Percentiles rank a stretch among this genome's conserved stretches.
Evolutionary conservation across 1,140 invertebrate genomes (phyloP).

Genomic region (Drosophila yakuba): DNA sequence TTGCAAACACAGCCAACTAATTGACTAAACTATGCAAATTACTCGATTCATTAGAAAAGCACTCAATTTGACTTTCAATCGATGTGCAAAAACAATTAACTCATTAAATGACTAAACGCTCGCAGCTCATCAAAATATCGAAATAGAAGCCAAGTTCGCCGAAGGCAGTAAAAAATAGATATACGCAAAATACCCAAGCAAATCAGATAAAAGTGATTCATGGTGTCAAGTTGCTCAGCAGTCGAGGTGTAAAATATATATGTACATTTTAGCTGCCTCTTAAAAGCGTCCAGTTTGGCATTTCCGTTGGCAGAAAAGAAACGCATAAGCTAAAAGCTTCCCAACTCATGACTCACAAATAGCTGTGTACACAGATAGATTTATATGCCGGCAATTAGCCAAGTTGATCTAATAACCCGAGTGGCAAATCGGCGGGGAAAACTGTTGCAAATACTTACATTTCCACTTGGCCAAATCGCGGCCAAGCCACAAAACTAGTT

Average conservation of each 20-base stretch:
- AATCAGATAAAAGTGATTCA: constrained; percentile 41
- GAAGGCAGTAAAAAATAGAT: constrained; percentile 22
- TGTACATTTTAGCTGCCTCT: constrained; percentile 21
- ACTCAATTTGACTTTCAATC: constrained; percentile 32
- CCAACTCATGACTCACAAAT: constrained; percentile 54
- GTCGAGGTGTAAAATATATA: constrained; percentile 23
- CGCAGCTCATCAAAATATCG: constrained; percentile 33
- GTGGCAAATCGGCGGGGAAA: constrained; percentile 50
- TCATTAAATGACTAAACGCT: constrained; percentile 48
- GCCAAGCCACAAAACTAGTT: constrained; percentile 67
- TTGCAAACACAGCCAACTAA: constrained; percentile 16
- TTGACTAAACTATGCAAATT: constrained; percentile 52
- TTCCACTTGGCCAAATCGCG: constrained; percentile 71
- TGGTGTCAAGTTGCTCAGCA: constrained; percentile 28
- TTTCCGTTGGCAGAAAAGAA: constrained; percentile 51
- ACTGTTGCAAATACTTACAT: constrained; percentile 61
- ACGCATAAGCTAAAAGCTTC: constrained; percentile 35
- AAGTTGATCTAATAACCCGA: constrained; percentile 45
- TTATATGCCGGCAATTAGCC: constrained; percentile 54
- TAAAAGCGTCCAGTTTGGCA: constrained; percentile 45
- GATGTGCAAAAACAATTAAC: constrained; percentile 58
- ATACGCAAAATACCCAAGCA: constrained; percentile 11
- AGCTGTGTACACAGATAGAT: neutral
- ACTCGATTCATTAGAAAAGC: constrained; percentile 23
- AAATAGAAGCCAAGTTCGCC: neutral